Percentiles rank a stretch among this genome's conserved stretches.
phyloP scores from a whole-genome alignment of 2,888 invertebrate genomes.

The Liopterus haemorrhoidalis region DNA sequence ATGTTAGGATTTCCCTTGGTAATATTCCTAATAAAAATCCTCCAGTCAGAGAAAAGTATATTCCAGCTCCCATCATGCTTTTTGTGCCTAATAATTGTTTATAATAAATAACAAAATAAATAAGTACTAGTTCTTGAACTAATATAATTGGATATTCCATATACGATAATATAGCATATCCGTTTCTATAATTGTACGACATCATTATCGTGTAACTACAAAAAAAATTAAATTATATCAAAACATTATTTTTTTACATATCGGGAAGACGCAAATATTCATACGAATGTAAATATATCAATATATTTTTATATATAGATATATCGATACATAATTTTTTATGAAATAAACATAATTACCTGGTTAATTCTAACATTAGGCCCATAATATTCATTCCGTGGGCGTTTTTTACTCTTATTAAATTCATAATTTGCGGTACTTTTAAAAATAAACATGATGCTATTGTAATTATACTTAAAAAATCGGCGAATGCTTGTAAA shows the following conservation, averaged over 20 bases:
- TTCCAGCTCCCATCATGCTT: constrained; percentile 41
- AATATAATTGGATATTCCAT: constrained; percentile 80
- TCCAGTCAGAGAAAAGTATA: constrained; percentile 46
- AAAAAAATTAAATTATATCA: constrained; percentile 33
- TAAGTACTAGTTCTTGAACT: constrained; percentile 65
- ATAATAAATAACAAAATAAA: constrained; percentile 66
- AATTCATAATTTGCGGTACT: constrained; percentile 72
- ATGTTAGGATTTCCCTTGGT: constrained; percentile 51
- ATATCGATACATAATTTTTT: constrained; percentile 9
- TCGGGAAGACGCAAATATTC: constrained; percentile 12
- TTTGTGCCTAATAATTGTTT: constrained; percentile 50
- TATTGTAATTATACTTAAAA: constrained; percentile 69
- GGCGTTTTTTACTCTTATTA: constrained; percentile 59
- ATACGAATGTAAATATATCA: constrained; percentile 14
- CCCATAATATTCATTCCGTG: constrained; percentile 63
- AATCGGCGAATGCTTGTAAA: constrained; percentile 47
- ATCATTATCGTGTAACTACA: constrained; percentile 75
- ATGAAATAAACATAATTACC: constrained; percentile 48
- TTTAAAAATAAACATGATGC: constrained; percentile 70
- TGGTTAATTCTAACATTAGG: constrained; percentile 61
- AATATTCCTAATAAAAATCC: constrained; percentile 47
- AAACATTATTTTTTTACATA: not conserved
- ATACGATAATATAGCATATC: constrained; percentile 69
- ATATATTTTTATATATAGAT: constrained; percentile 11
- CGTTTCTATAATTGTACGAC: constrained; percentile 71